These are phyloP conservation scores for Merodon equestris DNA, from an alignment of 2,888 invertebrate genomes.

Conservation along the genomic window DNA sequence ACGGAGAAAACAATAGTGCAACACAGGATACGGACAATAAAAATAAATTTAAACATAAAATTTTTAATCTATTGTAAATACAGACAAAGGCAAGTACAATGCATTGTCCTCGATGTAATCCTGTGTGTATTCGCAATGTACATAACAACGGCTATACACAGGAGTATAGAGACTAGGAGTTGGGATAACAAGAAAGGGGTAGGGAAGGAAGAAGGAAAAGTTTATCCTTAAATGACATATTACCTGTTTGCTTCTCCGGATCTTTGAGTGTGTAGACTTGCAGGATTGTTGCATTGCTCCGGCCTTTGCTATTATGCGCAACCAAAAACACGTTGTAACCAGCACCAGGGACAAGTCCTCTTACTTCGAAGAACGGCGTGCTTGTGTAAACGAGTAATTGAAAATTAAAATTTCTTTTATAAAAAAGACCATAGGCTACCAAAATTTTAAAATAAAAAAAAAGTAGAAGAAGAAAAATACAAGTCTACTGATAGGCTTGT, in stretches of 20 bases:
- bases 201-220: constrained; percentile 16
- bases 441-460: too few species aligned
- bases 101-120: constrained; percentile 5
- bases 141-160: constrained; percentile 5
- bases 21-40: constrained; percentile 37
- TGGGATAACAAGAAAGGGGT: neutral
- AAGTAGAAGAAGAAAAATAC: too few species aligned
- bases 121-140: constrained; percentile 1
- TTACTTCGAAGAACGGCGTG: constrained; percentile 83
- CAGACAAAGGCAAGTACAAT: constrained; percentile 2
- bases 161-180: too few species aligned
- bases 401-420: too few species aligned
- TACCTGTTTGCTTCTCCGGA: constrained; percentile 86
- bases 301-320: constrained; percentile 86
- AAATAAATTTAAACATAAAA: constrained; percentile 45
- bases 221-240: constrained; percentile 36
- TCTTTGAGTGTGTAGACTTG: constrained; percentile 86
- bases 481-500: too few species aligned
- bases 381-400: constrained; percentile 72
- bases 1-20: constrained; percentile 54
- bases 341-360: constrained; percentile 84
- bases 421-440: too few species aligned
- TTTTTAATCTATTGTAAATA: constrained; percentile 22
- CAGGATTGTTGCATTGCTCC: constrained; percentile 83
- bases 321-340: constrained; percentile 85